phyloP scores from a whole-genome alignment of 2,797 vertebrate genomes.

The Gobionotothen gibberifrons region DNA sequence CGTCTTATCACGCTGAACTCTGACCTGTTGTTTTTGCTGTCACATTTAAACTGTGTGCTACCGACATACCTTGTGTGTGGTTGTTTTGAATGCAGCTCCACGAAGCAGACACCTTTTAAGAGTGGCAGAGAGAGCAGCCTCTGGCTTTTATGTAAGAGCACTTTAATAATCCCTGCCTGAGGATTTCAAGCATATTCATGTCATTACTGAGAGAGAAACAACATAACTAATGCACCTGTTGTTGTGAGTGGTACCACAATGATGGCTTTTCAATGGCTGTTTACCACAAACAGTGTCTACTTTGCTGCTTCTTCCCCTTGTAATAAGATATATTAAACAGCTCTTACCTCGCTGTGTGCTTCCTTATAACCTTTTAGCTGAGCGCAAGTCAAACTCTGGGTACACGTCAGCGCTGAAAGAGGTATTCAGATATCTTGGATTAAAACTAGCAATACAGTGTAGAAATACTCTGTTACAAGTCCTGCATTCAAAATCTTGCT shows the following conservation, averaged over 20 bases:
- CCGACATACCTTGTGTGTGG: constrained; percentile 23
- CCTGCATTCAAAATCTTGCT: neutral
- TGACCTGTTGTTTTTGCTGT: constrained; percentile 60
- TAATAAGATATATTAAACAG: neutral
- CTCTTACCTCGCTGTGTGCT: neutral
- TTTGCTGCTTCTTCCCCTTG: neutral
- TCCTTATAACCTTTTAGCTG: neutral
- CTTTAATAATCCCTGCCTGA: constrained; percentile 44
- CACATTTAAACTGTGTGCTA: constrained; percentile 45
- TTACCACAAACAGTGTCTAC: neutral
- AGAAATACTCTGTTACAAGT: neutral
- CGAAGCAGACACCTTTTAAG: neutral
- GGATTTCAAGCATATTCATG: constrained; percentile 42
- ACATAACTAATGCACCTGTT: constrained; percentile 25
- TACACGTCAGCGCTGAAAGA: neutral
- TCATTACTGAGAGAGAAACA: constrained; percentile 29
- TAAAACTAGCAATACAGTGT: too few species aligned
- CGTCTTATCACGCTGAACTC: constrained; percentile 63
- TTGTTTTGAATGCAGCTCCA: neutral
- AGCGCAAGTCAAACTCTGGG: neutral
- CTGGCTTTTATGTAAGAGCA: constrained; percentile 46
- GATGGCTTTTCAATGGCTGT: constrained; percentile 6
- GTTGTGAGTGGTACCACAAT: constrained; percentile 11
- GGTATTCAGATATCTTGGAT: neutral
- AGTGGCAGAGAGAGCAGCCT: constrained; percentile 37